Base-by-base conservation (phyloP, 2,888 invertebrate species). In the Calameuta filiformis region DNA sequence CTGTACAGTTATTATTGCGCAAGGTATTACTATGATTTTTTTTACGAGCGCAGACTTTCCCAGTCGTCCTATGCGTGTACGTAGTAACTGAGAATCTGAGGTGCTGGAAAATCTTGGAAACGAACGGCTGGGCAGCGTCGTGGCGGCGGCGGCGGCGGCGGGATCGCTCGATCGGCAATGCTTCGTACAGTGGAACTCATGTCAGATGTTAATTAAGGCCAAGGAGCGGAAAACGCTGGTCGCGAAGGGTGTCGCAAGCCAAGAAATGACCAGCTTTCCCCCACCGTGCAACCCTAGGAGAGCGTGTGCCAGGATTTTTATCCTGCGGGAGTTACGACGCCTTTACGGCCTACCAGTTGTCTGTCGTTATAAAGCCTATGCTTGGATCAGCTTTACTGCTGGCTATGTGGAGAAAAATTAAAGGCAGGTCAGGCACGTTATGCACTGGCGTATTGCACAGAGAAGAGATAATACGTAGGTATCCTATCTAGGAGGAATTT, bases 121-220 rank as follows among this genome's bases (percentile, higher is more conserved):
- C 56, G 56, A 56, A 56, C 56, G 56, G 56, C 23, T 23, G 56
- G 56, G 9, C 56, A 23, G 9, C 56, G 56, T 40, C 23, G 9
- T 9, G 2, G 56, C 9, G 23, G 23, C 23, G 23, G 56, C 23
- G 23, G 56, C 9, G 56, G 15, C 15, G 40, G 40, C 40, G 15
- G 56, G 56, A 84, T 80, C 81, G 80, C 77, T 81, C 79, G 83
- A 87, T 84, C 83, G 84, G 82, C 84, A 83, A 31, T 33, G 79
- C 56, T 56, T 82, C 83, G 81, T 81, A 80, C 79, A 77, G 82
- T 82, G 85, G 87, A 56, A 87, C 88, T 87, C 85, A 86, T 89
- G 89, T 89, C 87, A 89, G 89, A 89, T 87, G 90, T 88, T 89
- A 90, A 90, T 90, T 90, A 90, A 90, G 90, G 90, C 89, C 90